Base-by-base conservation (phyloP, 2,888 invertebrate species). In the Leptopilina drosophilae region DNA sequence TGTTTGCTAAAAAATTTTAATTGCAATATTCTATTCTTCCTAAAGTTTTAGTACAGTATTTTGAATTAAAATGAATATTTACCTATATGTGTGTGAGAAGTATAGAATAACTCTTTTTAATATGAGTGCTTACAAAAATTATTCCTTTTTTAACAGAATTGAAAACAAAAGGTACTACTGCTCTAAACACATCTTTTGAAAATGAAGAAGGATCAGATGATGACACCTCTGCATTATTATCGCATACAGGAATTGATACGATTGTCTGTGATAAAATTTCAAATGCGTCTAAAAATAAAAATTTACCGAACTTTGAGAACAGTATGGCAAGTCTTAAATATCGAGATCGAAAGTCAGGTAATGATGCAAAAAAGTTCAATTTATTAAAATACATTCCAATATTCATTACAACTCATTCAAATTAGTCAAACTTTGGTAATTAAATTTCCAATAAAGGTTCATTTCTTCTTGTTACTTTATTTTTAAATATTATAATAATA, bases 341-440 rank as follows among this genome's bases (percentile, higher is more conserved):
- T 15, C 59, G 6, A 59, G 59, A 59, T 59, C 59, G 59, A 59
- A 59, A n/a, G 15, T 59, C n/a, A 59, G 59, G 59, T 59, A 59
- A 59, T n/a, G 15, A n/a, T n/a, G 15, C n/a, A 59, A 59, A 59
- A 15, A n/a, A 7, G 4, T 59, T 2, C 0, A 26, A 5, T n/a
- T n/a, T 7, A 59, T 15, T 59, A 7, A n/a, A n/a, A n/a, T 59
- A 15, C 7, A 59, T 56, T 56, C 56, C 56, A 56, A 14, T 11
- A 46, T 46, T 46, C 1, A 46, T 46, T 46, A 8, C 46, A 6
- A 6, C 9, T 8, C 6, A 46, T 46, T 9, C 1, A 46, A 46
- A 46, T 46, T 46, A 46, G 46, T 46, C 2, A 6, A 46, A 46
- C 5, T 46, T 46, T 46, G 4, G 9, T 46, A 8, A 46, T 46